Evolutionary conservation across 2,888 invertebrate genomes (phyloP), one percentile per base, ranked within the genome.

Genomic region (Ischnus inquisitorius): DNA sequence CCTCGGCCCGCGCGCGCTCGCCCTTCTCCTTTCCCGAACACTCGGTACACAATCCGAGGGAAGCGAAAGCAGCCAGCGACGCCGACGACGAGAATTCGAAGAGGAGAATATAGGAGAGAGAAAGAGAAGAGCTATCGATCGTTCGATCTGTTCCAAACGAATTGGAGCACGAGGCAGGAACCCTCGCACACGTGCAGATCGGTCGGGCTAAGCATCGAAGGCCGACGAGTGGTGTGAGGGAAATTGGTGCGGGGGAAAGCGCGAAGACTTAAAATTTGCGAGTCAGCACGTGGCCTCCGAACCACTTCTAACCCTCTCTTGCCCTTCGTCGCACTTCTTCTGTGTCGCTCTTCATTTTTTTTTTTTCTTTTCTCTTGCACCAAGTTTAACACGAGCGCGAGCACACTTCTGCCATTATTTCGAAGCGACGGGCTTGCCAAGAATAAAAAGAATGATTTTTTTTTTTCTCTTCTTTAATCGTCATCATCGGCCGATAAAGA

Each of bases 121-220:
- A 81, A 80, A 46, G 72, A 80, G 69, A 69, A 76, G 71, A 76
- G 48, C 78, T 68, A 84, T 84, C 84, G 84, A 84, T 84, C 64
- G 77, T 80, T 84, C 80, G 80, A 84, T 84, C 80, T 77, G 74
- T 72, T 60, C 68, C 65, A 41, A 83, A 85, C 83, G 84, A 87
- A 87, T 84, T 86, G 81, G 86, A 87, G 86, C 87, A 87, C 85
- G 68, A 85, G 76, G 81, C 76, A 80, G 82, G 62, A 80, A 65
- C 74, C 72, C 64, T 14, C 22, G 19, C 51, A 64, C 39, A 43
- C 62, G n/a, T 67, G 46, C 46, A 46, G 25, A 46, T 62, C 14
- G 62, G 46, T 62, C 46, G 46, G 43, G 60, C 22, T 46, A 43
- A 72, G 60, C 72, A 28, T 43, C 72, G 19, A 46, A 74, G 72